Evolutionary conservation across 2,888 invertebrate species (phyloP).

Genomic region (Esperia sulphurella): DNA sequence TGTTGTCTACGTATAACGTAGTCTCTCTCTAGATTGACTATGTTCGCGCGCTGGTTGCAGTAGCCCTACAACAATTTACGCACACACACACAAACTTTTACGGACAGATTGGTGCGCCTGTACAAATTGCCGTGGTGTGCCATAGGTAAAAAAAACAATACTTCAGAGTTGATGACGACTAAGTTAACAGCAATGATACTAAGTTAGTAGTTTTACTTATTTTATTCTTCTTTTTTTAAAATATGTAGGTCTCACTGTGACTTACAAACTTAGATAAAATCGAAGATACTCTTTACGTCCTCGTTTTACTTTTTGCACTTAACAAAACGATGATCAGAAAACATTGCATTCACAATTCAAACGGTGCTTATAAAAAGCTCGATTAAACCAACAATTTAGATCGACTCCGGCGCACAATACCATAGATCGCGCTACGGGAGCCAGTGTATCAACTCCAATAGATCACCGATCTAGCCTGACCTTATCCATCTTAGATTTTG

Average conservation of each 20-base stretch:
- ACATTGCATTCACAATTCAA: conserved; percentile 50
- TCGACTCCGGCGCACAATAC: conserved; percentile 50
- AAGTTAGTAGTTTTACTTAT: too few species aligned
- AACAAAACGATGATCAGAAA: conserved; percentile 32
- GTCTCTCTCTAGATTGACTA: too few species aligned
- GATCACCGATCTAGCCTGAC: conserved; percentile 24
- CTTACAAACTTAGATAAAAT: background rate
- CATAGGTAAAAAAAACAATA: too few species aligned
- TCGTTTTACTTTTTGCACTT: conserved; percentile 44
- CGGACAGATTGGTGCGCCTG: too few species aligned
- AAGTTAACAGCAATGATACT: too few species aligned
- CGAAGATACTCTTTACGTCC: conserved; percentile 1
- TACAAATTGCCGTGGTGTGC: too few species aligned
- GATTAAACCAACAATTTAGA: conserved; percentile 74
- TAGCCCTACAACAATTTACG: too few species aligned
- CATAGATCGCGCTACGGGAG: conserved; percentile 71
- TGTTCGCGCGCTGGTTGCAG: too few species aligned
- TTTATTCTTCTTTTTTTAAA: too few species aligned
- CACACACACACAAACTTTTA: too few species aligned
- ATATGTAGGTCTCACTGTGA: background rate
- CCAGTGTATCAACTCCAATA: conserved; percentile 37
- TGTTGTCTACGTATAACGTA: too few species aligned
- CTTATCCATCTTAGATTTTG: conserved; percentile 11
- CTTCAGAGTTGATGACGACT: too few species aligned
- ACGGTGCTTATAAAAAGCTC: conserved; percentile 62